phyloP scores from a whole-genome alignment of 2,888 invertebrate genomes.

The Periphyllus acericola region DNA sequence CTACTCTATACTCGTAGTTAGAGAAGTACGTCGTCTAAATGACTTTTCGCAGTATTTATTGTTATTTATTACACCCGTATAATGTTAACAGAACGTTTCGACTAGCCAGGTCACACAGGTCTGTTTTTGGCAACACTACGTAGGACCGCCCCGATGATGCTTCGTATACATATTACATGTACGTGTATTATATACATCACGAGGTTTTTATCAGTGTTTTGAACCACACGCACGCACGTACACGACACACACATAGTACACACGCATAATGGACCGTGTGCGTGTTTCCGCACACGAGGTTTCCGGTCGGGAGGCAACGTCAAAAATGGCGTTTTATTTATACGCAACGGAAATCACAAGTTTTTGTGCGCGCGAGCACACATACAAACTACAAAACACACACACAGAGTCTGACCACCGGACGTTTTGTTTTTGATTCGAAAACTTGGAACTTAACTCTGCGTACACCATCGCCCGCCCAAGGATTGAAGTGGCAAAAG shows the following conservation, averaged over 20 bases:
- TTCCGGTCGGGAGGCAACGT: conserved; percentile 2
- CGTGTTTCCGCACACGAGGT: conserved; percentile 41
- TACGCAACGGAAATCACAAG: conserved; percentile 49
- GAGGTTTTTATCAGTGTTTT: conserved; percentile 35
- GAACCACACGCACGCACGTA: neutral
- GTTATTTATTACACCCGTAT: neutral
- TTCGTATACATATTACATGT: neutral
- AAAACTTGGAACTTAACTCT: neutral
- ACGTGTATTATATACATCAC: neutral
- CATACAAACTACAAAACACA: neutral
- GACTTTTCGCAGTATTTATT: too few relatives aligned
- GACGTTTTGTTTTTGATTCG: conserved; percentile 29
- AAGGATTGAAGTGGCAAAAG: too few relatives aligned
- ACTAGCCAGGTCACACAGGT: neutral
- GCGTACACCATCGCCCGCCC: too few relatives aligned
- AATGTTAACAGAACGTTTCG: neutral
- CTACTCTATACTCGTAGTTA: too few relatives aligned
- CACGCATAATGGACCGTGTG: conserved; percentile 14
- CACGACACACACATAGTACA: neutral
- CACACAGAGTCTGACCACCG: neutral
- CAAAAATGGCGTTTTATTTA: conserved; percentile 54
- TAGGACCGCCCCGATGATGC: neutral
- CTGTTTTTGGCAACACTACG: neutral
- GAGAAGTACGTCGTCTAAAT: too few relatives aligned
- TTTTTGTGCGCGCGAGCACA: neutral